A percentile compares a stretch with the other conserved stretches of the same genome.
Evolutionary conservation across 2,888 invertebrate genomes (phyloP).

Genomic region (Danaus chrysippus): DNA sequence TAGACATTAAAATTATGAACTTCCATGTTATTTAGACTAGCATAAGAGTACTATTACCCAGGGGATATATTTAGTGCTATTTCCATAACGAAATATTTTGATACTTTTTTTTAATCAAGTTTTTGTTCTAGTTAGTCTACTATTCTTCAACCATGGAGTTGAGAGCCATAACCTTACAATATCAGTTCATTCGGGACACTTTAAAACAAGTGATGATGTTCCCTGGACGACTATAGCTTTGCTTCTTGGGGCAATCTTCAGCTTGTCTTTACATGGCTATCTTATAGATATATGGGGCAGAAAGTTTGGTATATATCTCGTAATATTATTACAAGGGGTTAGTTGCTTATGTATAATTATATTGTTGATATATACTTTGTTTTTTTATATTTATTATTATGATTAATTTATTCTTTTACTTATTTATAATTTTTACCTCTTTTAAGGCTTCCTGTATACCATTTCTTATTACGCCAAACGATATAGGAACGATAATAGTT

Average conservation of each 20-base stretch:
- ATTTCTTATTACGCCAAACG: constrained; percentile 44
- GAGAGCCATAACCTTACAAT: constrained; percentile 51
- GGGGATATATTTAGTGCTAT: background rate
- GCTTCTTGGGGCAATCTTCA: constrained; percentile 44
- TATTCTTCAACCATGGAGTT: constrained; percentile 65
- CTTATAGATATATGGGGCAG: constrained; percentile 51
- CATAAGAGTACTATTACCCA: background rate
- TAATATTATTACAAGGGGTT: constrained; percentile 63
- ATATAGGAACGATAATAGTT: constrained; percentile 41
- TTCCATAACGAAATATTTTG: background rate
- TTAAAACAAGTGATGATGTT: constrained; percentile 41
- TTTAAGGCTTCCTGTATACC: constrained; percentile 59
- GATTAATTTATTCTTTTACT: background rate
- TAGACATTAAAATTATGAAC: too few relatives aligned
- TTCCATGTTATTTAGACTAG: background rate
- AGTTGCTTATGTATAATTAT: constrained; percentile 33
- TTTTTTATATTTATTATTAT: background rate
- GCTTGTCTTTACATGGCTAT: constrained; percentile 48
- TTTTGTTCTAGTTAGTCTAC: constrained; percentile 53
- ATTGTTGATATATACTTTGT: background rate
- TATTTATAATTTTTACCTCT: background rate
- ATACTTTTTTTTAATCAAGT: background rate
- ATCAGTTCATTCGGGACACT: constrained; percentile 51
- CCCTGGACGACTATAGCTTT: constrained; percentile 56
- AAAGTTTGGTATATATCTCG: constrained; percentile 49